A percentile compares a stretch with the other conserved stretches of the same genome.
Conservation (phyloP, 2,797 vertebrate genomes). For the Glyptemys insculpta region DNA sequence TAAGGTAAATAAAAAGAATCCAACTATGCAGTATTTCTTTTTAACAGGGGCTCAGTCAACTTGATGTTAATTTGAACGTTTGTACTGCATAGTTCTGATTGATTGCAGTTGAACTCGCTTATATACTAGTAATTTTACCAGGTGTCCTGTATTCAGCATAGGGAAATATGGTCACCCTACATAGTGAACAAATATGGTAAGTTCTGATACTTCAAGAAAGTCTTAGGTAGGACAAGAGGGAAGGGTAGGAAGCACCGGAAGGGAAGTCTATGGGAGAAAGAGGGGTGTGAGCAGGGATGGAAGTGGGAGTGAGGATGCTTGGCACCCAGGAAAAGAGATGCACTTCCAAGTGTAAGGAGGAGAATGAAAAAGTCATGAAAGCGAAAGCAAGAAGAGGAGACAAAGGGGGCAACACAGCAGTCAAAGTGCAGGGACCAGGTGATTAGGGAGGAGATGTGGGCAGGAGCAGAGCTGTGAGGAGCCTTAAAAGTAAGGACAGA, state of each 20-base stretch:
- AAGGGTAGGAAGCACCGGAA: not conserved
- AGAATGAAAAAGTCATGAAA: not conserved
- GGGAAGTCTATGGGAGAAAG: not conserved
- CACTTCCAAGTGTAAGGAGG: not conserved
- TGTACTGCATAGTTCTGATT: no score
- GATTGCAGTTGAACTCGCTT: no score
- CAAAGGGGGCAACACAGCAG: not conserved
- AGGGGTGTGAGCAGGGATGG: not conserved
- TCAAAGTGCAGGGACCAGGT: not conserved
- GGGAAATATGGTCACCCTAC: no score
- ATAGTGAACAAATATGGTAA: not conserved
- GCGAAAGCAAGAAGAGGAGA: not conserved
- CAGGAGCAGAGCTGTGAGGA: not conserved
- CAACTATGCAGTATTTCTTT: no score
- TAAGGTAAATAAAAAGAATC: no score
- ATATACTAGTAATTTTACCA: no score
- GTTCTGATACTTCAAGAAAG: not conserved
- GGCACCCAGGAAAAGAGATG: not conserved
- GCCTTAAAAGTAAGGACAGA: not conserved
- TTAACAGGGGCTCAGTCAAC: no score
- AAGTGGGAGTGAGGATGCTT: not conserved
- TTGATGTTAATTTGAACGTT: no score
- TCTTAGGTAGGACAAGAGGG: not conserved
- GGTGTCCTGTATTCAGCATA: no score
- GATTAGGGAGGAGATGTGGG: not conserved